Conservation (phyloP, 2,888 invertebrate genomes). For the Neoscelio sp. region DNA sequence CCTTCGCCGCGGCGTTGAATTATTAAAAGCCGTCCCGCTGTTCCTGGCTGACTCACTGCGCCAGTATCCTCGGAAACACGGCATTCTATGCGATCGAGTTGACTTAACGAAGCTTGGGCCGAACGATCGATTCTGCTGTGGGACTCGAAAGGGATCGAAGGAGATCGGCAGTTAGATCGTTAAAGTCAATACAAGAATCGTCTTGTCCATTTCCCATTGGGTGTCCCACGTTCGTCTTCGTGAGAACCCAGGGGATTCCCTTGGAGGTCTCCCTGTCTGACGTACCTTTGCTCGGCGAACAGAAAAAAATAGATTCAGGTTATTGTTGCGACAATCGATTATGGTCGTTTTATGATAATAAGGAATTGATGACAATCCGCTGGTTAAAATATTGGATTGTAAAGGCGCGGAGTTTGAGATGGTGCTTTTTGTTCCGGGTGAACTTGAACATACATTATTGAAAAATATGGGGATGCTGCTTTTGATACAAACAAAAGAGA, state of each 20-base stretch:
- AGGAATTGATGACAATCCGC: conserved; percentile 17
- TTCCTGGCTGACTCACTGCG: conserved; percentile 48
- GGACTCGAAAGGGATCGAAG: conserved; percentile 27
- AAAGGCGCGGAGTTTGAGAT: no score
- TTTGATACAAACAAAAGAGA: no score
- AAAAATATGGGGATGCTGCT: no score
- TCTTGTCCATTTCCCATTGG: conserved; percentile 47
- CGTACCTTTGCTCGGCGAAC: conserved; percentile 7
- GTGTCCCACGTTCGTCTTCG: conserved; percentile 66
- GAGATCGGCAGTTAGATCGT: conserved; percentile 64
- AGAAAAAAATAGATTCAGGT: conserved; percentile 26
- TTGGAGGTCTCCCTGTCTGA: conserved; percentile 36
- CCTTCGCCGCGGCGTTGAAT: conserved; percentile 72
- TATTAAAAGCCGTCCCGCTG: conserved; percentile 71
- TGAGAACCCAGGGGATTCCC: conserved; percentile 64
- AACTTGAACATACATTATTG: no score
- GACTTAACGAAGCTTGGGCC: conserved; percentile 58
- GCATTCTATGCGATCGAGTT: conserved; percentile 44
- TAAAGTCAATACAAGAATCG: conserved; percentile 63
- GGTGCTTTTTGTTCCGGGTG: no score
- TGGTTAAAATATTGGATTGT: conserved; percentile 3
- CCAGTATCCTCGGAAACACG: conserved; percentile 15
- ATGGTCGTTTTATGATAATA: conserved; percentile 41
- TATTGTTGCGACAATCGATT: conserved; percentile 49
- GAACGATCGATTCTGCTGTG: conserved; percentile 21